Evolutionary conservation across 2,888 invertebrate species (phyloP).

Genomic region (Pandemis heparana): DNA sequence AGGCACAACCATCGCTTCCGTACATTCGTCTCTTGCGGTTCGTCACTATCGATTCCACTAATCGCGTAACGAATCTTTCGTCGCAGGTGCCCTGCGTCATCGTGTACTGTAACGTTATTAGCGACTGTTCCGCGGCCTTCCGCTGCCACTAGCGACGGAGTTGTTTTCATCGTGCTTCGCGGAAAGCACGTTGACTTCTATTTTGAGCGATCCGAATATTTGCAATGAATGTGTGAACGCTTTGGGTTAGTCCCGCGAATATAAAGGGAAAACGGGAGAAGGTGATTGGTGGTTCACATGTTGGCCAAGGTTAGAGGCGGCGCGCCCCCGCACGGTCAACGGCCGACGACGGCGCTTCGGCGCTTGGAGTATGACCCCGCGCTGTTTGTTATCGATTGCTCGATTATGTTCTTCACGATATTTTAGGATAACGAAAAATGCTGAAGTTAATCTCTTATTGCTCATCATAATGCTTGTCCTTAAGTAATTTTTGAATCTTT

Average conservation of each 20-base stretch:
- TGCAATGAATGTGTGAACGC: slow-evolving; percentile 7
- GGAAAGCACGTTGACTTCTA: slow-evolving; percentile 16
- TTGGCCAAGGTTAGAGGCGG: slow-evolving; percentile 72
- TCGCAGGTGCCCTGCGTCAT: slow-evolving; percentile 47
- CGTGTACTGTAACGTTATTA: slow-evolving; percentile 43
- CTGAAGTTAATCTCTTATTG: background rate
- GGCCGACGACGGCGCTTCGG: slow-evolving; percentile 72
- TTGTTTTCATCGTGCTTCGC: slow-evolving; percentile 51
- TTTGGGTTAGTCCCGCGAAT: slow-evolving; percentile 11
- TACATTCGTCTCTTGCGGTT: slow-evolving; percentile 82
- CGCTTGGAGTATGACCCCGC: slow-evolving; percentile 66
- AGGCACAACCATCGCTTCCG: slow-evolving; percentile 86
- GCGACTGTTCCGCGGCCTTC: slow-evolving; percentile 37
- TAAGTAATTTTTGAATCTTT: background rate
- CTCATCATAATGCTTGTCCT: background rate
- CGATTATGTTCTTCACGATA: slow-evolving; percentile 65
- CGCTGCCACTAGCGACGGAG: slow-evolving; percentile 46
- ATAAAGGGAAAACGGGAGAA: slow-evolving; percentile 28
- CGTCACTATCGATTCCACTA: slow-evolving; percentile 59
- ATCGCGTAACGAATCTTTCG: slow-evolving; percentile 50
- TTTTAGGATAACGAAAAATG: slow-evolving; percentile 32
- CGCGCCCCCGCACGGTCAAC: slow-evolving; percentile 78
- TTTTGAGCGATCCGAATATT: slow-evolving; percentile 5
- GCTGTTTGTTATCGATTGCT: slow-evolving; percentile 77
- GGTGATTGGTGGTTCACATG: slow-evolving; percentile 45